Evolutionary conservation across 1,140 invertebrate genomes (phyloP).

Genomic region (Brachionus rubens): DNA sequence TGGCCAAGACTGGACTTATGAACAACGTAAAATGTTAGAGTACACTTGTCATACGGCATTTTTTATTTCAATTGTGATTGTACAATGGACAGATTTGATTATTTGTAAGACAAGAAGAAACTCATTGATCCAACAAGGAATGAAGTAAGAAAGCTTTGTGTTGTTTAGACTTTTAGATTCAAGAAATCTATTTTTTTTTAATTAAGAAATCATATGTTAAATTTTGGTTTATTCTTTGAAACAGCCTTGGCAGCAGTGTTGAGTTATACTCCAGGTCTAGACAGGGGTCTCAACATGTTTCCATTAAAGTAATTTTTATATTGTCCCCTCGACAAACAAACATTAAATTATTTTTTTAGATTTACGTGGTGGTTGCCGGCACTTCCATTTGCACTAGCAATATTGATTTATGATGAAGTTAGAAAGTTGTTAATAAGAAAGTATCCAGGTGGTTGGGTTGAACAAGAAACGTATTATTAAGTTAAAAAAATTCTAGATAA

Average conservation of each 20-base stretch:
- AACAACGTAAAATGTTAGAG: slow-evolving; percentile 87
- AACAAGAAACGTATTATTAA: slow-evolving; percentile 85
- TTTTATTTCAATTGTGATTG: slow-evolving; percentile 94
- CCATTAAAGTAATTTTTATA: slow-evolving; percentile 55
- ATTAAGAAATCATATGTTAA: slow-evolving; percentile 57
- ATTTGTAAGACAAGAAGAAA: slow-evolving; percentile 95
- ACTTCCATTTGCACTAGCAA: slow-evolving; percentile 88
- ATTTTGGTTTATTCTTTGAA: slow-evolving; percentile 61
- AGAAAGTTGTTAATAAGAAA: slow-evolving; percentile 84
- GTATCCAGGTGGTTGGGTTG: slow-evolving; percentile 91
- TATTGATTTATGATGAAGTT: slow-evolving; percentile 90
- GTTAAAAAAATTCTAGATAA: too few species aligned
- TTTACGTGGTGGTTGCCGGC: slow-evolving; percentile 95
- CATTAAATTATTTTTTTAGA: slow-evolving; percentile 62
- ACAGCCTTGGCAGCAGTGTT: slow-evolving; percentile 58
- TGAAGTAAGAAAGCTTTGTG: slow-evolving; percentile 60
- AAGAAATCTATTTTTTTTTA: too few species aligned
- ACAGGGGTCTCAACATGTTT: slow-evolving; percentile 60
- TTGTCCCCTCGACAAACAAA: background rate
- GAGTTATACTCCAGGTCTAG: slow-evolving; percentile 59
- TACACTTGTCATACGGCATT: slow-evolving; percentile 97
- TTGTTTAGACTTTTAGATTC: background rate
- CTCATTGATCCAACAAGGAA: slow-evolving; percentile 93
- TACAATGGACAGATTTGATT: slow-evolving; percentile 97
- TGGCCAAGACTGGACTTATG: slow-evolving; percentile 85